Percentiles rank a stretch among this genome's conserved stretches.
phyloP scores from a whole-genome alignment of 2,113 vertebrate genomes.

The Callipepla californica region DNA sequence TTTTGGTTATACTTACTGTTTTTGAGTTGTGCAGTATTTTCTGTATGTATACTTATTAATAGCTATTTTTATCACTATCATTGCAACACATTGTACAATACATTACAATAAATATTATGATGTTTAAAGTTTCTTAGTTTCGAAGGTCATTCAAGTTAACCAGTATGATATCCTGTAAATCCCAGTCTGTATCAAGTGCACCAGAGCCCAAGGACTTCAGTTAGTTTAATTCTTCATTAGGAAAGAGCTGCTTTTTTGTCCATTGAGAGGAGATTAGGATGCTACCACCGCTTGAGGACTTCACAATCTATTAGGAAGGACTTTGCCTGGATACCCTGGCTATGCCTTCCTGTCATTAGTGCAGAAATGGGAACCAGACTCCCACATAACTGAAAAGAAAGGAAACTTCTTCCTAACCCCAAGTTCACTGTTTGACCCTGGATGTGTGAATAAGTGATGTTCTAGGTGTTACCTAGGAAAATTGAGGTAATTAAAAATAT shows the following conservation, averaged over 20 bases:
- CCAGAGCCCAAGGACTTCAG: not conserved
- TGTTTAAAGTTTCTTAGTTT: slow-evolving; percentile 1
- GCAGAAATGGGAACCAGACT: not conserved
- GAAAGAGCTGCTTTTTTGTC: not conserved
- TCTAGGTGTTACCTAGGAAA: not conserved
- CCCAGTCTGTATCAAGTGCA: not conserved
- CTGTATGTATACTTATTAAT: slow-evolving; percentile 32
- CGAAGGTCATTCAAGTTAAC: not conserved
- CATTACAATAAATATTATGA: slow-evolving; percentile 21
- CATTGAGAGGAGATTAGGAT: not conserved
- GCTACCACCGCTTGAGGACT: not conserved
- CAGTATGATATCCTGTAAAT: not conserved
- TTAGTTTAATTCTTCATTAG: not conserved
- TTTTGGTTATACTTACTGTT: slow-evolving; percentile 64
- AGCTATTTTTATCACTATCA: slow-evolving; percentile 26
- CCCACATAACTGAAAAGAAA: not conserved
- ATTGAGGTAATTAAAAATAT: not conserved
- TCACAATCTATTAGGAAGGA: not conserved
- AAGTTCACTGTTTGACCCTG: not conserved
- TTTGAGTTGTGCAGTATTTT: slow-evolving; percentile 34
- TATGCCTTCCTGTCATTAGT: not conserved
- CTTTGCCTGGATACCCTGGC: not conserved
- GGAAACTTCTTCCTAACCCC: not conserved
- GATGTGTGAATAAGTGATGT: not conserved
- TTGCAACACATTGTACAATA: not conserved